A percentile compares a stretch with the other conserved stretches of the same genome.
Conservation (phyloP, 2,113 vertebrate species). For the Dunckerocampus dactyliophorus region DNA sequence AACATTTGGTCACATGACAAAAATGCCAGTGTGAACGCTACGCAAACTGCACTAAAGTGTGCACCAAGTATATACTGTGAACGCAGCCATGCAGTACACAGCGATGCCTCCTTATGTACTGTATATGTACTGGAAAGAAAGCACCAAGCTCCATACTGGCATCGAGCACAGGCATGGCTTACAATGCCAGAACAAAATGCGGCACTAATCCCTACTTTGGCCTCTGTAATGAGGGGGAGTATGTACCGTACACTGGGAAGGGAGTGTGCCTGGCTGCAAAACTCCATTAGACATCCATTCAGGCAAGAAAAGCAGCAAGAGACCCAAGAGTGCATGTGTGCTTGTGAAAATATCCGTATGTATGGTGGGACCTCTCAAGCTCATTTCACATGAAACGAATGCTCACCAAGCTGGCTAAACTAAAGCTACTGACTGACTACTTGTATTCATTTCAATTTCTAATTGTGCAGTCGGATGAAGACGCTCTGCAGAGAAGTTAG, state of each 20-base stretch:
- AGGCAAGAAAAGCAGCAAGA: slow-evolving; percentile 38
- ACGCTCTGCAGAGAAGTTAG: no score
- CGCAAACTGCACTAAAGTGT: no score
- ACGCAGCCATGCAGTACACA: not conserved
- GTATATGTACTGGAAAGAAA: slow-evolving; percentile 19
- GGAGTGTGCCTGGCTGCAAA: slow-evolving; percentile 48
- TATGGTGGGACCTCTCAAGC: no score
- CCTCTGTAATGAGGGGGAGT: slow-evolving; percentile 59
- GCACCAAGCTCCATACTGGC: slow-evolving; percentile 38
- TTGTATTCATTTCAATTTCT: no score
- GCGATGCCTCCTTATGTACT: slow-evolving; percentile 11
- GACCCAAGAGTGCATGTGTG: slow-evolving; percentile 20
- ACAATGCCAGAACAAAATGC: slow-evolving; percentile 58
- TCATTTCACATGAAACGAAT: no score
- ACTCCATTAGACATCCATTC: slow-evolving; percentile 58
- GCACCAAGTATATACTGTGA: no score
- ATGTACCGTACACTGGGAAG: slow-evolving; percentile 31
- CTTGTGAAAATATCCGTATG: no score
- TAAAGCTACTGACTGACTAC: no score
- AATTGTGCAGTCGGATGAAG: no score
- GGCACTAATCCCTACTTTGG: slow-evolving; percentile 66
- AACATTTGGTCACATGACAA: no score
- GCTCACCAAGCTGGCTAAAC: no score
- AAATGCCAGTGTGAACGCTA: no score
- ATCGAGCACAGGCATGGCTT: slow-evolving; percentile 48